Evolutionary conservation across 2,888 invertebrate species (phyloP).

Genomic region (Sphecodes monilicornis): DNA sequence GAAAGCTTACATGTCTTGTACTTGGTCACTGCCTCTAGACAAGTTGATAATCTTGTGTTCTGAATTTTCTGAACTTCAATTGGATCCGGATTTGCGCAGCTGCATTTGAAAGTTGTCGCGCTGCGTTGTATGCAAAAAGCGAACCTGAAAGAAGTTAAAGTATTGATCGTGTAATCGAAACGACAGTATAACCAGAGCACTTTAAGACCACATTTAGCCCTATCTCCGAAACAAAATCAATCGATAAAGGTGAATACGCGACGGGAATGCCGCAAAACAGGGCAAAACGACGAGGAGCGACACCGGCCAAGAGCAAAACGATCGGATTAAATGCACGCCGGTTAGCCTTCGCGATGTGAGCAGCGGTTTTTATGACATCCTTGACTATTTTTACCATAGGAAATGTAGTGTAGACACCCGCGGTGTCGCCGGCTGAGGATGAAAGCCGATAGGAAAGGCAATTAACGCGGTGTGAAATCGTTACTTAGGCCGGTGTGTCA

Average conservation of each 20-base stretch:
- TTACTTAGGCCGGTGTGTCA: neutral
- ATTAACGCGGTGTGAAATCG: neutral
- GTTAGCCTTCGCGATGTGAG: conserved; percentile 45
- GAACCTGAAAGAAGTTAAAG: neutral
- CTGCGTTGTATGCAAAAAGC: neutral
- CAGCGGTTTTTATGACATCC: conserved; percentile 34
- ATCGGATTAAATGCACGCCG: conserved; percentile 36
- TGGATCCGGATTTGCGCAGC: neutral
- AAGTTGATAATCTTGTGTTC: too few relatives aligned
- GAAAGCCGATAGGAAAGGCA: neutral
- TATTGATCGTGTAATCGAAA: neutral
- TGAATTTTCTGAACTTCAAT: neutral
- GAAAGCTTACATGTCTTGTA: neutral
- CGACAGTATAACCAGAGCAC: neutral
- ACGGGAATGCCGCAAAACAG: neutral
- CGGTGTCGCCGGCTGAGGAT: neutral
- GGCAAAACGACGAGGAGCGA: neutral
- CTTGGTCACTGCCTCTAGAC: neutral
- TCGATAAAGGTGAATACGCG: neutral
- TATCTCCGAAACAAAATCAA: neutral
- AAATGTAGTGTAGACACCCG: conserved; percentile 2
- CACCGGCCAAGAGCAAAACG: conserved; percentile 28
- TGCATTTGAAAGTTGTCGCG: neutral
- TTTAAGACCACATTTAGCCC: neutral
- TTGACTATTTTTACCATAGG: conserved; percentile 34